A percentile compares a stretch with the other conserved stretches of the same genome.
Conservation (phyloP, 2,888 invertebrate genomes). For the Acleris cristana region DNA sequence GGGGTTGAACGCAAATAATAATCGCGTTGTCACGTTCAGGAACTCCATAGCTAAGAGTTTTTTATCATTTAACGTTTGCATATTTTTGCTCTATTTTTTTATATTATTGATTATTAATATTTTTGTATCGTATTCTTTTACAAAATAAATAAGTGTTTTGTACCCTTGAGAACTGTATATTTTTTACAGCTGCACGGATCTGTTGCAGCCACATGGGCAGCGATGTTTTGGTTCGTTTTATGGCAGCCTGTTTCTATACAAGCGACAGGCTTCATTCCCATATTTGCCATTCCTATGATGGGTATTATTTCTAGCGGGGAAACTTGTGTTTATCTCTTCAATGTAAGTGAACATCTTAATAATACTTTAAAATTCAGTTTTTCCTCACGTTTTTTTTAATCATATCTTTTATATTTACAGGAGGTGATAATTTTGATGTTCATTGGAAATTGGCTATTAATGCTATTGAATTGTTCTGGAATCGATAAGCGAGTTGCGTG, state of each 20-base stretch:
- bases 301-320: not conserved
- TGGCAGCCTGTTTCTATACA: slow-evolving; percentile 60
- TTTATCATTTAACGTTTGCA: too few species aligned
- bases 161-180: too few species aligned
- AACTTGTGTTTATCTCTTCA: not conserved
- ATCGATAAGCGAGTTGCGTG: slow-evolving; percentile 61
- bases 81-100: too few species aligned
- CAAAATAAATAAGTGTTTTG: too few species aligned
- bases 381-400: not conserved
- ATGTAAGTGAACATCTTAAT: not conserved
- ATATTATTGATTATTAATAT: too few species aligned
- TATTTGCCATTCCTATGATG: slow-evolving; percentile 7
- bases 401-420: slow-evolving; percentile 50
- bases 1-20: too few species aligned
- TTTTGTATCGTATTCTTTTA: too few species aligned
- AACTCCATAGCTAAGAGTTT: too few species aligned
- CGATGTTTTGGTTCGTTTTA: slow-evolving; percentile 57
- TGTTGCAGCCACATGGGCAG: slow-evolving; percentile 54
- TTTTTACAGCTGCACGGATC: slow-evolving; percentile 50
- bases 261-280: slow-evolving; percentile 51
- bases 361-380: too few species aligned
- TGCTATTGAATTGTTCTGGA: slow-evolving; percentile 64
- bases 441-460: slow-evolving; percentile 54
- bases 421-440: slow-evolving; percentile 58
- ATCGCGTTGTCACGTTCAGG: too few species aligned